Base-by-base conservation (phyloP, 2,797 vertebrate genomes). In the Rhincodon typus region DNA sequence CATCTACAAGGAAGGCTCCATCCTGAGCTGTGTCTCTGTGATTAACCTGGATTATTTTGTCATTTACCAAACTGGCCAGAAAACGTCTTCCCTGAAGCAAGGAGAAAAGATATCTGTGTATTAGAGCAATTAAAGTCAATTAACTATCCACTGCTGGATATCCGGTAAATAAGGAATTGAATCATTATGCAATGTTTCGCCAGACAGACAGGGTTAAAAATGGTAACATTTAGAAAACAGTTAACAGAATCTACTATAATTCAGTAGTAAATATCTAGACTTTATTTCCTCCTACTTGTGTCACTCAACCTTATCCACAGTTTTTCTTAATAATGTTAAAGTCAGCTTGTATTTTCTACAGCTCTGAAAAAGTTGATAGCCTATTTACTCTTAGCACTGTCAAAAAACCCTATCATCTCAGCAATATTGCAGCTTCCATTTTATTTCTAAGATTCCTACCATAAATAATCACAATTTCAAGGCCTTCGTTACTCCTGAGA, bases 81-180 rank as follows among this genome's bases (percentile, higher is more conserved):
- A 98, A 98, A 90, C 97, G 97, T 96, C 97, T 98, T 12, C 98
- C 98, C 98, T 98, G 96, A 74, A 96, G 97, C 96, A 17, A 86
- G 96, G 3, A 96, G 50, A 96, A 82, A 94, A 27, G 95, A 38
- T 87, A 62, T n/a, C 34, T 34, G 23, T 62, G 66, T 4, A 42
- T 72, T 72, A 38, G 6, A 67, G n/a, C 88, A 67, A 67, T 67
- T 66, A 91, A n/a, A 91, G 46, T 30, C 67, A 10, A 30, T 17
- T 21, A 94, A 25, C 93, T 46, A 27, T 46, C 67, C 15, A 42
- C 13, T 72, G 38, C 66, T 72, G 21, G n/a, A 94, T 46, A 12
- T 42, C 53, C 67, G 46, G 67, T 42, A 94, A 90, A n/a, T 46
- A 94, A 94, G 10, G 7, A 70, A 93, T 34, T 66, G 7, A 70